Base-by-base conservation (phyloP, 1,140 invertebrate species). In the Hermetia illucens region DNA sequence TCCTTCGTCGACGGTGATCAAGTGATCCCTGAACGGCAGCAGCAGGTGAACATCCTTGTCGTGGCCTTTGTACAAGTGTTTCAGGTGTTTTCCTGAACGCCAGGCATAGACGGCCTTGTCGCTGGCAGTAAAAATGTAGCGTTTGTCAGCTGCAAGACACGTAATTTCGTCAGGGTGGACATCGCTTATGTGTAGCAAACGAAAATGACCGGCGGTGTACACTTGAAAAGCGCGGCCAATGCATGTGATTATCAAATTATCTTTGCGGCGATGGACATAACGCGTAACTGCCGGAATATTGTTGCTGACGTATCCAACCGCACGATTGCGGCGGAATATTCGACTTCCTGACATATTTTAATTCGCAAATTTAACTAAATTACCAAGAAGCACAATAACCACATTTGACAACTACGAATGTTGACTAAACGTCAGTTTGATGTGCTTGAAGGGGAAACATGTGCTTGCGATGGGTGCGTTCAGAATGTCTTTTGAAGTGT, bases 231-330 rank as follows among this genome's bases (percentile, higher is more conserved):
- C 74, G 56, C 79, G 82, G 6, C 91, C 91, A 21, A 92, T 80
- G 55, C 82, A 87, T 8, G 90, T 93, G 25, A 88, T 75, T 15
- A 96, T 72, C 16, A 94, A 66, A 51, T 87, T 86, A 64, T 95
- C 90, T 50, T 87, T 82, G 42, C 88, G 69, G 8, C 72, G 72
- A 52, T 79, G 71, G 36, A 95, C 85, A 58, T 88, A 93, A 43
- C 90, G 70, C 6, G 83, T 75, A 30, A 82, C 72, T 25, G 88
- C 73, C 4, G 91, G 90, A 44, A 95, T 72, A 45, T 90, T 77
- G 62, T 92, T 92, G 58, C 83, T 89, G n/a, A 94, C 86, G 68
- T 86, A 87, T 48, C 92, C 92, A 46, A 95, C 63, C 18, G 86
- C 82, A 42, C 88, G 71, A 56, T 82, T 83, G 5, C 77, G 77